Base-by-base conservation (phyloP, 1,140 invertebrate species). In the Agrilus planipennis region DNA sequence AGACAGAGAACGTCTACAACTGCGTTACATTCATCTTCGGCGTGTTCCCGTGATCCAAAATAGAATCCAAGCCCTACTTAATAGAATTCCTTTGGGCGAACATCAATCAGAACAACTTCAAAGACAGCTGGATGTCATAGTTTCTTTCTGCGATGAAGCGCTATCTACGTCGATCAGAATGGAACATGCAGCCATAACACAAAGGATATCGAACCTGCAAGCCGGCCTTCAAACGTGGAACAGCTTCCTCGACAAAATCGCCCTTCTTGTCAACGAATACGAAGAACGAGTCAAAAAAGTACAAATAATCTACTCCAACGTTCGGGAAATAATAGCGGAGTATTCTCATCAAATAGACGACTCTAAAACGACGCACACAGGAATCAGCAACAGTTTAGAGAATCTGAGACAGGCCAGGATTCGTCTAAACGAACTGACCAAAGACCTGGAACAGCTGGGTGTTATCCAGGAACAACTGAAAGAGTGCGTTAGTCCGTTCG, bases 141-240 rank as follows among this genome's bases (percentile, higher is more conserved):
- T 88, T n/a, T 63, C 70, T 16, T 77, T 79, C 49, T 84, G 82
- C 46, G 83, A 88, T 49, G 78, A 84, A 43, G 73, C 79, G 0
- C 63, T 85, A 11, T 76, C 78, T 7, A 74, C 79, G 0, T 82
- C 83, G 0, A 75, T 89, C 7, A 73, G 79, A 34, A 83, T 86
- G 71, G 84, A 89, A 59, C 76, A 84, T 42, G 75, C 76, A 2
- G 79, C 82, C 2, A 76, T 81, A 7, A 70, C 66, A 1, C 81
- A 89, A 51, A 65, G 85, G 34, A 72, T 88, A 6, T 73, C 73
- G 12, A 89, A 88, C 53, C 57, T 87, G 11, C 73, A 77, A 49
- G 85, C 85, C 17, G 79, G 79, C 22, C 63, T 93, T 1, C 76
- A 84, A 47, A 90, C 84, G 1, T 91, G 89, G 81, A 71, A 71